phyloP scores from a whole-genome alignment of 2,797 vertebrate species.

The Liparis tanakae region DNA sequence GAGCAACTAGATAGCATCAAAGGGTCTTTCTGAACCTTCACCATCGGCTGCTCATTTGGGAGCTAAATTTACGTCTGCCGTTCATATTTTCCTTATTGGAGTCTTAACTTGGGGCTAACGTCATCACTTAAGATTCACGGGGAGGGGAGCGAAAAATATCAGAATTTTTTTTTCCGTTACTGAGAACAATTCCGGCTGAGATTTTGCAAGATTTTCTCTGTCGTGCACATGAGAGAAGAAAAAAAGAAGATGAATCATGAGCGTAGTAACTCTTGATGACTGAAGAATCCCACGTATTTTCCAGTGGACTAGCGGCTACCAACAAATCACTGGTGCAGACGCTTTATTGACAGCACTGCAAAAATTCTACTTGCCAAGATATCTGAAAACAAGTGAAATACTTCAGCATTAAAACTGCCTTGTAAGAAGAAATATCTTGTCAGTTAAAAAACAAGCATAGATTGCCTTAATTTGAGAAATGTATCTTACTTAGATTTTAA shows the following conservation, averaged over 20 bases:
- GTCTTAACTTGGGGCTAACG: constrained; percentile 44
- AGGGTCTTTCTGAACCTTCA: constrained; percentile 40
- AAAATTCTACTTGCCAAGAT: too few relatives aligned
- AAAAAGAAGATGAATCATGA: constrained; percentile 24
- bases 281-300: constrained; percentile 14
- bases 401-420: too few relatives aligned
- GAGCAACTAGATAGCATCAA: constrained; percentile 43
- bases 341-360: constrained; percentile 43
- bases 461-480: too few relatives aligned
- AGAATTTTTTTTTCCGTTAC: constrained; percentile 35
- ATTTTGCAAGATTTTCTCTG: constrained; percentile 33
- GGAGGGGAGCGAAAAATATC: constrained; percentile 33
- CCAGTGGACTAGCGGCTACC: not conserved
- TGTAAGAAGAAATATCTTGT: too few relatives aligned
- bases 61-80: constrained; percentile 35
- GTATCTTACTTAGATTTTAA: too few relatives aligned
- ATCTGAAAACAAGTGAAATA: too few relatives aligned
- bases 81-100: constrained; percentile 41
- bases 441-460: too few relatives aligned
- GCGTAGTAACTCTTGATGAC: not conserved
- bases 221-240: constrained; percentile 22
- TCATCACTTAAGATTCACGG: constrained; percentile 42
- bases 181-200: constrained; percentile 40
- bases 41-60: constrained; percentile 46
- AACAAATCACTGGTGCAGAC: constrained; percentile 31